These are phyloP conservation scores for Arothron firmamentum DNA, from an alignment of 2,113 vertebrate species.

Conservation along the genomic window DNA sequence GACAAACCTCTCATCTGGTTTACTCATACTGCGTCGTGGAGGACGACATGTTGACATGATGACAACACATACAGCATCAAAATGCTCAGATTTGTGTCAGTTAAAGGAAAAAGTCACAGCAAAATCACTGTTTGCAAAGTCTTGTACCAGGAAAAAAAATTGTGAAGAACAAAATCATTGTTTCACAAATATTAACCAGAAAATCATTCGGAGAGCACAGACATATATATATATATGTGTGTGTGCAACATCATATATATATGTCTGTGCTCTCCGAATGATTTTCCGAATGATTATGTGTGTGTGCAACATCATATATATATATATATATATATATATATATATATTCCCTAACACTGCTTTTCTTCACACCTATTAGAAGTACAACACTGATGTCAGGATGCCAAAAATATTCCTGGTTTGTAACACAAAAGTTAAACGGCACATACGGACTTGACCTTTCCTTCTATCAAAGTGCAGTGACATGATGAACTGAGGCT, in stretches of 20 bases:
- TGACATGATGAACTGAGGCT: conserved; percentile 25
- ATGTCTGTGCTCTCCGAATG: no score
- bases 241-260: no score
- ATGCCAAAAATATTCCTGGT: conserved; percentile 8
- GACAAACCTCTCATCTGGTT: conserved; percentile 21
- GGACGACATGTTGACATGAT: neutral
- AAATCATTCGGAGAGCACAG: no score
- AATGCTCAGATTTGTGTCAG: neutral
- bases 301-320: no score
- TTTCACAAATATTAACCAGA: no score
- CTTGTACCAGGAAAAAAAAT: no score
- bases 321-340: no score
- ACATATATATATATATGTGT: no score
- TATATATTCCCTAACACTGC: no score
- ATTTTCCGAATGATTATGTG: no score
- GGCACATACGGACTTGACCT: conserved; percentile 17
- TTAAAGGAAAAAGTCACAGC: neutral
- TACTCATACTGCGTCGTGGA: conserved; percentile 28
- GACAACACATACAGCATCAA: neutral
- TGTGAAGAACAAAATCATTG: no score
- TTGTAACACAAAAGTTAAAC: neutral
- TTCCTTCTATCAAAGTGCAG: conserved; percentile 18
- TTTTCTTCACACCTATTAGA: neutral
- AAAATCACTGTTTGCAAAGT: neutral
- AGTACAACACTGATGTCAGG: no score